phyloP scores from a whole-genome alignment of 1,140 invertebrate genomes.

The Aphelenchoides fujianensis region DNA sequence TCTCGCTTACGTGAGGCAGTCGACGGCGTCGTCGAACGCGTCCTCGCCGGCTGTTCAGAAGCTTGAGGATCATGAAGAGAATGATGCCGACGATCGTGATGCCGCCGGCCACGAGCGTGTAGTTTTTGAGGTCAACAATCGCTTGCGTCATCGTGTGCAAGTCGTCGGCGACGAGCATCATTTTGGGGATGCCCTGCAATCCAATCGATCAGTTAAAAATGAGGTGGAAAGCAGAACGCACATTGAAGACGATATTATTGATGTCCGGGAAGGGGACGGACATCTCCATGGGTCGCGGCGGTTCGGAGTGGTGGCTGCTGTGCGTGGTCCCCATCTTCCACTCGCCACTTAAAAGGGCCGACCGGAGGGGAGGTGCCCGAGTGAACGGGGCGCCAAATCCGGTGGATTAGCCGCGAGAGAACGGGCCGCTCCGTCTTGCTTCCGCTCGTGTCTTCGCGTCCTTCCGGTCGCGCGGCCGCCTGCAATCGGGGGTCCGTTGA shows the following conservation, averaged over 20 bases:
- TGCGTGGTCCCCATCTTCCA: not conserved
- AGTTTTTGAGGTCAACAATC: slow-evolving; percentile 14
- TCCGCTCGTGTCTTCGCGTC: not conserved
- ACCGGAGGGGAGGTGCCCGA: not conserved
- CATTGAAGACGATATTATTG: slow-evolving; percentile 15
- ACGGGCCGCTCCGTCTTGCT: not conserved
- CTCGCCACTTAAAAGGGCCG: not conserved
- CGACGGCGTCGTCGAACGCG: not conserved
- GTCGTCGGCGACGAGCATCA: slow-evolving; percentile 21
- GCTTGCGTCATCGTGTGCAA: slow-evolving; percentile 1
- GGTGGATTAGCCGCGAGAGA: not conserved
- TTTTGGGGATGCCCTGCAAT: slow-evolving; percentile 19
- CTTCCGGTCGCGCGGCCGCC: not conserved
- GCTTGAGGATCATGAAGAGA: slow-evolving; percentile 13
- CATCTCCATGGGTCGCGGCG: slow-evolving; percentile 13
- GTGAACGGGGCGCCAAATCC: too few relatives aligned
- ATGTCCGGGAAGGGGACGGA: not conserved
- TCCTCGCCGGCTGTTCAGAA: not conserved
- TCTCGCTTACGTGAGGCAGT: slow-evolving; percentile 6
- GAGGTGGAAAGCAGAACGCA: too few relatives aligned
- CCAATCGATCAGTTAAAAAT: too few relatives aligned
- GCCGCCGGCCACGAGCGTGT: not conserved
- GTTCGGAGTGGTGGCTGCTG: not conserved
- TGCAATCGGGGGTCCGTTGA: too few relatives aligned
- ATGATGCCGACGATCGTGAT: slow-evolving; percentile 2